Base-by-base conservation (phyloP, 1,140 invertebrate species). In the Anagrus nilaparvatae region DNA sequence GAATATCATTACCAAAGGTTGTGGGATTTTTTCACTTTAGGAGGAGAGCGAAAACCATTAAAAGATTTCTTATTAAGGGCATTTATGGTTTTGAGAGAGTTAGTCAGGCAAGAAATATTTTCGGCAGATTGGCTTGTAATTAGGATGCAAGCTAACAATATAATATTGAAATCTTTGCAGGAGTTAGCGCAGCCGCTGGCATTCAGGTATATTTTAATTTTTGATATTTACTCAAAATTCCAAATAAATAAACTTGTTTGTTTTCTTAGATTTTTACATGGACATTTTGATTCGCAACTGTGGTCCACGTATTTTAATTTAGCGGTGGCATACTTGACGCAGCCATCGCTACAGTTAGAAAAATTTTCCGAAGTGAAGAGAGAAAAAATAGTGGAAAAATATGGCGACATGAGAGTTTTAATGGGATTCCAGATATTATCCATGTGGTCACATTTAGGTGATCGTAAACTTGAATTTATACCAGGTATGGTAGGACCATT, bases 351-450 rank as follows among this genome's bases (percentile, higher is more conserved):
- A 20, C 90, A 94, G 58, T 65, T 93, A 18, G 89, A 92, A 57
- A 79, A 81, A 38, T 90, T 90, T 59, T 81, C 84, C 5, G 74
- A 80, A 42, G 78, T 79, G 0, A 92, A 92, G 59, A 64, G 81
- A 2, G 75, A 82, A 40, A 84, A 84, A 51, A 80, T 88, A 24
- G 68, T 87, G n/a, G 77, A 80, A 53, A 80, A 81, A 30, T 85
- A 92, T 56, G 84, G 84, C 16, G 87, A 95, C 53, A 91, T 96
- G 88, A 74, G 93, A 29, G 85, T 94, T 4, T 71, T 86, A 9
- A 93, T 94, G 77, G 91, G 88, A 21, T 86, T 92, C 59, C 90
- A 96, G 61, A 88, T 97, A 51, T 70, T 97, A 1, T 84, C 85
- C 12, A 91, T 95, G 74, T 97, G 94, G 93, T 89, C 83, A 34